phyloP scores from a whole-genome alignment of 2,888 invertebrate genomes.

The Stictocephala bisonia region DNA sequence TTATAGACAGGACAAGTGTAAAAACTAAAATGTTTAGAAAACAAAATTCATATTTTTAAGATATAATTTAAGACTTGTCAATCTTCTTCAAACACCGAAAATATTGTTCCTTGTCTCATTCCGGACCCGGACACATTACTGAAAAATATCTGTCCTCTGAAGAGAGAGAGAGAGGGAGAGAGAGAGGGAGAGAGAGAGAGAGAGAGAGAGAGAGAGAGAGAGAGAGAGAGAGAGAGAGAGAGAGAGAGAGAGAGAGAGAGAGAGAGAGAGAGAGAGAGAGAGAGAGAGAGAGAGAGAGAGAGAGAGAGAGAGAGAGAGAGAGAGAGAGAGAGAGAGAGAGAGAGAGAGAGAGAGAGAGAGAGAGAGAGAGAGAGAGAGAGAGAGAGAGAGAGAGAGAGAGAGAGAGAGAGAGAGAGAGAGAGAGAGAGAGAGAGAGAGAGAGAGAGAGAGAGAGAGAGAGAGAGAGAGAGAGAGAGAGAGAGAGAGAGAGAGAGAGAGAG shows the following conservation, averaged over 20 bases:
- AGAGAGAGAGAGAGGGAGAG: too few relatives aligned
- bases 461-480: slow-evolving; percentile 28
- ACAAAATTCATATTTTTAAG: too few relatives aligned
- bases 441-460: slow-evolving; percentile 35
- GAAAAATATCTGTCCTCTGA: too few relatives aligned
- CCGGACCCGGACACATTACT: too few relatives aligned
- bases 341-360: slow-evolving; percentile 35
- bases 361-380: slow-evolving; percentile 32
- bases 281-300: slow-evolving; percentile 36
- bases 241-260: slow-evolving; percentile 32
- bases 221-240: slow-evolving; percentile 35
- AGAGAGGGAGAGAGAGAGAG: slow-evolving; percentile 30
- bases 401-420: slow-evolving; percentile 36
- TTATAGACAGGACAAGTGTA: too few relatives aligned
- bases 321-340: slow-evolving; percentile 35
- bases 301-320: slow-evolving; percentile 31
- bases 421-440: slow-evolving; percentile 31
- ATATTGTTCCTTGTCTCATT: too few relatives aligned
- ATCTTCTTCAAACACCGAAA: too few relatives aligned
- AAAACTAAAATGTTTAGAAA: too few relatives aligned
- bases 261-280: slow-evolving; percentile 39
- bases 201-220: slow-evolving; percentile 35
- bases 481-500: slow-evolving; percentile 26
- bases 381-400: slow-evolving; percentile 39
- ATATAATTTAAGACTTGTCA: too few relatives aligned